phyloP scores from a whole-genome alignment of 2,888 invertebrate species.

The Rhagium mordax region DNA sequence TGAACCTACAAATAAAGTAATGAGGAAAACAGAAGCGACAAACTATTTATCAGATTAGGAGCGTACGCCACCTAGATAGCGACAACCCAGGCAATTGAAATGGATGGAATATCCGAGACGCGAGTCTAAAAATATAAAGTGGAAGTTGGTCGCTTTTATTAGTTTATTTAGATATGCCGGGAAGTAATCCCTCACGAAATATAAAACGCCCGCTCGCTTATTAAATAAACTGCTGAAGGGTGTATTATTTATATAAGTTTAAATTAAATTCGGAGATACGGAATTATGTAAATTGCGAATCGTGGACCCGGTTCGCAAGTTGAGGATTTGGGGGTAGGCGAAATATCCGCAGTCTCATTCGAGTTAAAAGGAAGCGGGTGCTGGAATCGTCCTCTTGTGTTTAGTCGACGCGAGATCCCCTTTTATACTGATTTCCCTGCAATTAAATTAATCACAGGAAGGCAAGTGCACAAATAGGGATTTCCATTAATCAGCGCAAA shows the following conservation, averaged over 20 bases:
- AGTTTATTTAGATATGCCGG: constrained; percentile 26
- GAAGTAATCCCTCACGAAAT: constrained; percentile 1
- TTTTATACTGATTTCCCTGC: background rate
- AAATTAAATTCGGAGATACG: constrained; percentile 13
- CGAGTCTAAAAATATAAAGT: constrained; percentile 30
- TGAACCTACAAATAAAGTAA: background rate
- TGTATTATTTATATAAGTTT: background rate
- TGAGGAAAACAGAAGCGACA: background rate
- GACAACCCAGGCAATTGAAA: background rate
- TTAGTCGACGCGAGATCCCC: background rate
- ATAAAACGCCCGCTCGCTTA: background rate
- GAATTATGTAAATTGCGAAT: constrained; percentile 6
- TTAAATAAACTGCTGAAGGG: constrained; percentile 17
- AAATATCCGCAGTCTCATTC: background rate
- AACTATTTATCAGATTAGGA: background rate
- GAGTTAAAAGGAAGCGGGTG: background rate
- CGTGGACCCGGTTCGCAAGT: background rate
- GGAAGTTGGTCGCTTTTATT: background rate
- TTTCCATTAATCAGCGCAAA: no score
- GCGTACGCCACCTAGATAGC: background rate
- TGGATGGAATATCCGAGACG: constrained; percentile 11
- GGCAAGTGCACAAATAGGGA: background rate
- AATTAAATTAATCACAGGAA: background rate
- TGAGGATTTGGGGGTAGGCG: background rate
- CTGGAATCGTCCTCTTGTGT: background rate